These are phyloP conservation scores for Papilio dardanus DNA, from an alignment of 1,140 invertebrate genomes.

Conservation along the genomic window DNA sequence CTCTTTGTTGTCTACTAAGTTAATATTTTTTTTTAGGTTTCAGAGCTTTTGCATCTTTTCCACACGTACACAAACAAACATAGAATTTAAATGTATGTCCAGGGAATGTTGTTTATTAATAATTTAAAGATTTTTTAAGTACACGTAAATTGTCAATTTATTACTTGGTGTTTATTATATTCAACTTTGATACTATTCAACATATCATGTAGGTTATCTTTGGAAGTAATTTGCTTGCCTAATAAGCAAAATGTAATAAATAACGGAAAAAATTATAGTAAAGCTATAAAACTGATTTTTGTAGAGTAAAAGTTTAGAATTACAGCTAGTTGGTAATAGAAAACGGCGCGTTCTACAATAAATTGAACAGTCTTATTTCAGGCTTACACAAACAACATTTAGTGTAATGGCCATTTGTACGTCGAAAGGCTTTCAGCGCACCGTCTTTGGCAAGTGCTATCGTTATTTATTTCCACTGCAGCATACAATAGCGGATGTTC, in stretches of 20 bases:
- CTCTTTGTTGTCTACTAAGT: not conserved
- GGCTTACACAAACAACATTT: constrained; percentile 35
- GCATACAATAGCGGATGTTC: constrained; percentile 21
- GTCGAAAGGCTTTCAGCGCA: constrained; percentile 33
- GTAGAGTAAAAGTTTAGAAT: not conserved
- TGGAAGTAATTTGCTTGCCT: no score
- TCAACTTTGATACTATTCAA: no score
- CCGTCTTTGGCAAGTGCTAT: constrained; percentile 26
- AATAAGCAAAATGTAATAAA: no score
- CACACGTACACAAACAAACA: not conserved
- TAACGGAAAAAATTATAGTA: not conserved
- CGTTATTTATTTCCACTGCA: constrained; percentile 33
- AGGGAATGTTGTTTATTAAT: no score
- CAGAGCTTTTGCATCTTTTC: not conserved
- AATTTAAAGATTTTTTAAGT: no score
- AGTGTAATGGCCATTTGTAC: constrained; percentile 32
- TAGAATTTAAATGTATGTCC: not conserved
- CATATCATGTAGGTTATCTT: no score
- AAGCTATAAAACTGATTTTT: not conserved
- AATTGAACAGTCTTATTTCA: constrained; percentile 22
- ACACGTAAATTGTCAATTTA: no score
- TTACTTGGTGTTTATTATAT: no score
- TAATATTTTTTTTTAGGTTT: not conserved
- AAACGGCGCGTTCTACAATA: constrained; percentile 15
- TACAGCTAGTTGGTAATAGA: constrained; percentile 6